phyloP scores from a whole-genome alignment of 1,140 invertebrate species.

The Lordiphosa collinella region DNA sequence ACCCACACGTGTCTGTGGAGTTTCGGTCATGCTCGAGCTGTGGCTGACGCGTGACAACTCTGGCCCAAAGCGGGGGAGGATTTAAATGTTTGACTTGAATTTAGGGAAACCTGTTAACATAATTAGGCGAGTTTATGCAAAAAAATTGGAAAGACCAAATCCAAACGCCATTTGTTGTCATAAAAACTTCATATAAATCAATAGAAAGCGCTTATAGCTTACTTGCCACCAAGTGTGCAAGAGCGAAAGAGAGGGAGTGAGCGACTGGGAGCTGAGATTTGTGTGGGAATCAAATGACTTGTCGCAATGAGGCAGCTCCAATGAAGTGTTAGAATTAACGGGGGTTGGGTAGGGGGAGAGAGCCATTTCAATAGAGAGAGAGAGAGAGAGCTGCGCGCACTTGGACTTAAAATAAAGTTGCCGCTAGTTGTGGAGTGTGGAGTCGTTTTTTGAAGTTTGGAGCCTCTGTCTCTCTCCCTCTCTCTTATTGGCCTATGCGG shows the following conservation, averaged over 20 bases:
- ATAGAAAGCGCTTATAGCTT: conserved; percentile 75
- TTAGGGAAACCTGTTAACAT: conserved; percentile 5
- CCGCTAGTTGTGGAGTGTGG: conserved; percentile 42
- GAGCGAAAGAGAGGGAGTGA: conserved; percentile 4
- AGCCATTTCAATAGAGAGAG: conserved; percentile 3
- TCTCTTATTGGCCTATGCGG: conserved; percentile 65
- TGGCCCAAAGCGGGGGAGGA: conserved; percentile 31
- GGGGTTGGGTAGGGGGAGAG: conserved; percentile 12
- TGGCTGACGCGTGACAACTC: conserved; percentile 67
- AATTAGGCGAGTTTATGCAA: conserved; percentile 14
- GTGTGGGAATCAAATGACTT: conserved; percentile 75
- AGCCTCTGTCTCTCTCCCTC: conserved; percentile 33
- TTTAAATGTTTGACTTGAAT: conserved; percentile 17
- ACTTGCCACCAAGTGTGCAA: conserved; percentile 48
- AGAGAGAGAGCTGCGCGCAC: conserved; percentile 30
- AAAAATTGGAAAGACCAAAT: conserved; percentile 29
- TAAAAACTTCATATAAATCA: conserved; percentile 67
- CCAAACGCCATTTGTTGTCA: conserved; percentile 32
- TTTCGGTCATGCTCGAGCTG: conserved; percentile 31
- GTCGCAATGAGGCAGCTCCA: conserved; percentile 51
- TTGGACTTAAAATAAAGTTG: conserved; percentile 51
- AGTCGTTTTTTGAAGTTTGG: conserved; percentile 42
- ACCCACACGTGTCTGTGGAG: conserved; percentile 56
- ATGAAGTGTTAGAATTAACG: conserved; percentile 70
- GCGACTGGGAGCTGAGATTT: conserved; percentile 50